phyloP scores from a whole-genome alignment of 1,140 invertebrate species.

The Eumaeus atala region DNA sequence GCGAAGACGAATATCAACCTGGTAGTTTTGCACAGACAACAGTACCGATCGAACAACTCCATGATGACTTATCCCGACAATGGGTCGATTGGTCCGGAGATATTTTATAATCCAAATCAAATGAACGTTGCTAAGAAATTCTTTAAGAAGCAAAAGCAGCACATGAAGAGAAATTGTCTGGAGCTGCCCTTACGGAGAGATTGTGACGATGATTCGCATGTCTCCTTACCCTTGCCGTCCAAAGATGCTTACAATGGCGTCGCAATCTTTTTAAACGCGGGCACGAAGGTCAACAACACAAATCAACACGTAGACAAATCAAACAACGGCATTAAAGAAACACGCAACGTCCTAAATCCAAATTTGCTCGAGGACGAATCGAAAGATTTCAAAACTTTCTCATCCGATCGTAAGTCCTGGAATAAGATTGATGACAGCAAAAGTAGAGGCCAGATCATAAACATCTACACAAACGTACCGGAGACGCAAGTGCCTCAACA shows the following conservation, averaged over 20 bases:
- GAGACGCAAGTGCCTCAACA: slow-evolving; percentile 79
- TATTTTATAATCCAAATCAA: slow-evolving; percentile 95
- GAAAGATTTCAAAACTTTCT: slow-evolving; percentile 70
- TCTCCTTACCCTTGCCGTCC: slow-evolving; percentile 68
- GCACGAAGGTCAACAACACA: slow-evolving; percentile 85
- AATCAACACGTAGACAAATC: slow-evolving; percentile 82
- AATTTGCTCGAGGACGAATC: slow-evolving; percentile 78
- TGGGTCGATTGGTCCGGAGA: slow-evolving; percentile 77
- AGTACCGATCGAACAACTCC: slow-evolving; percentile 81
- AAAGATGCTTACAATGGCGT: slow-evolving; percentile 76
- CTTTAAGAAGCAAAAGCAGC: slow-evolving; percentile 89
- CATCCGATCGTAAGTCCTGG: slow-evolving; percentile 48
- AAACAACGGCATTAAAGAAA: slow-evolving; percentile 72
- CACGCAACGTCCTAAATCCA: slow-evolving; percentile 68
- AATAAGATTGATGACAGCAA: slow-evolving; percentile 57
- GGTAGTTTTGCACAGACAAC: slow-evolving; percentile 80
- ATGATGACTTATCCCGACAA: slow-evolving; percentile 81
- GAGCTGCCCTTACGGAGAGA: slow-evolving; percentile 78
- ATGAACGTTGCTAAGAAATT: slow-evolving; percentile 93
- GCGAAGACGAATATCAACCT: slow-evolving; percentile 77
- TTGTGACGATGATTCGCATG: slow-evolving; percentile 77
- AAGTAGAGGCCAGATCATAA: slow-evolving; percentile 77
- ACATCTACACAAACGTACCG: slow-evolving; percentile 84
- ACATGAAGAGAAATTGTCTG: slow-evolving; percentile 85
- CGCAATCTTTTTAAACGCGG: slow-evolving; percentile 78